These are phyloP conservation scores for Anthonomus grandis DNA, from an alignment of 1,140 invertebrate species.

Conservation along the genomic window DNA sequence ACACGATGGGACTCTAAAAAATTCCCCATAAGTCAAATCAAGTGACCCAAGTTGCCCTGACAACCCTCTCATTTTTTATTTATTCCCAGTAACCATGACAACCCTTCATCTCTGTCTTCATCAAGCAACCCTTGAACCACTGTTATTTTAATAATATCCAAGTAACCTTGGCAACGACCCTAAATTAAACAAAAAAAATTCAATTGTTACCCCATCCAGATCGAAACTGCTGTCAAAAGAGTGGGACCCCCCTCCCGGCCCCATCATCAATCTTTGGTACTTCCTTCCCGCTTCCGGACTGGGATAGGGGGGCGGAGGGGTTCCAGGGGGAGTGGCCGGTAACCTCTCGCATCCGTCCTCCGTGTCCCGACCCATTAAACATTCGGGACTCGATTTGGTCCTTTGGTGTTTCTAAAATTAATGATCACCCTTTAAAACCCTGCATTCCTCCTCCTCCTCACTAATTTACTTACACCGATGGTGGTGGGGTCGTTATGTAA, in stretches of 20 bases:
- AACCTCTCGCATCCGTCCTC: conserved; percentile 49
- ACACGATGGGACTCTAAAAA: too few species aligned
- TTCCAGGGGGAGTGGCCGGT: conserved; percentile 69
- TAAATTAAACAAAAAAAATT: not conserved
- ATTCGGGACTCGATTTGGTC: conserved; percentile 68
- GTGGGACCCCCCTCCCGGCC: not conserved
- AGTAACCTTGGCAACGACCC: too few species aligned
- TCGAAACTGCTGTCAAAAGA: conserved; percentile 13
- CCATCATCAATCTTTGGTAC: too few species aligned
- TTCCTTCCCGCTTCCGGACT: conserved; percentile 8
- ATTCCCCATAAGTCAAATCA: too few species aligned
- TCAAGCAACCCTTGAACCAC: too few species aligned
- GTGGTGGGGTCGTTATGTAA: conserved; percentile 51
- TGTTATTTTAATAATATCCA: too few species aligned
- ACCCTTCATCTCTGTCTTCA: too few species aligned
- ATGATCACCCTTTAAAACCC: not conserved
- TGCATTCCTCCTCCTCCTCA: too few species aligned
- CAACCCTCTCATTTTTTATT: too few species aligned
- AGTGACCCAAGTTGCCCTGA: too few species aligned
- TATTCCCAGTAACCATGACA: too few species aligned
- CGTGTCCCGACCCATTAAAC: conserved; percentile 56
- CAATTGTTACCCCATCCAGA: not conserved
- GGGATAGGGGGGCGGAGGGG: conserved; percentile 80
- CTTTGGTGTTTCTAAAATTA: conserved; percentile 57
- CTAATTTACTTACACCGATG: conserved; percentile 31